phyloP scores from a whole-genome alignment of 2,797 vertebrate species.

The Micropoecilia bifurca region DNA sequence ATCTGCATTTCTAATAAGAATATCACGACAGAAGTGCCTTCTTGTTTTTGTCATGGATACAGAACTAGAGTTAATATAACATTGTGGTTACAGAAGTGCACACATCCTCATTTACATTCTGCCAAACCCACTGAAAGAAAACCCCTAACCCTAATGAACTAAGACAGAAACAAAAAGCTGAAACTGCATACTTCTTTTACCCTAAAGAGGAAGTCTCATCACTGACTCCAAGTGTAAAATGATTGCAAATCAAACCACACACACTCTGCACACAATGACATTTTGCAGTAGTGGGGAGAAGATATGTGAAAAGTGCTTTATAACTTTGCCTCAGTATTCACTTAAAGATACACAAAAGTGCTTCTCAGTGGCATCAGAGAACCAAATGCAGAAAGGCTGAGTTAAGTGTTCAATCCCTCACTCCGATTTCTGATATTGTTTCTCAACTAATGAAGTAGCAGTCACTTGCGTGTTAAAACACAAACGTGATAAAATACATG shows the following conservation, averaged over 20 bases:
- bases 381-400: background rate
- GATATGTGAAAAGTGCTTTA: background rate
- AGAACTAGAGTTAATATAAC: constrained; percentile 10
- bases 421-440: background rate
- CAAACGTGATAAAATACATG: no score
- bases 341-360: background rate
- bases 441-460: background rate
- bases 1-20: background rate
- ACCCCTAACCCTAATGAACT: constrained; percentile 40
- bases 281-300: constrained; percentile 39
- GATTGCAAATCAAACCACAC: constrained; percentile 25
- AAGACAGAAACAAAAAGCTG: constrained; percentile 31
- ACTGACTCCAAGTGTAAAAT: constrained; percentile 25
- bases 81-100: constrained; percentile 12
- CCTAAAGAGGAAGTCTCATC: constrained; percentile 47
- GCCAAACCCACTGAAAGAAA: constrained; percentile 42
- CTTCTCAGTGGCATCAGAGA: background rate
- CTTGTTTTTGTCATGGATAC: constrained; percentile 12
- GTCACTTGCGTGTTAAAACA: background rate
- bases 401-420: background rate
- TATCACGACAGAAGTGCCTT: background rate
- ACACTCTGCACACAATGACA: background rate
- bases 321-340: background rate
- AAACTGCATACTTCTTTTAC: constrained; percentile 41
- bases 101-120: constrained; percentile 62